phyloP scores from a whole-genome alignment of 2,888 invertebrate species.

The Hydrotaea cyrtoneurina region DNA sequence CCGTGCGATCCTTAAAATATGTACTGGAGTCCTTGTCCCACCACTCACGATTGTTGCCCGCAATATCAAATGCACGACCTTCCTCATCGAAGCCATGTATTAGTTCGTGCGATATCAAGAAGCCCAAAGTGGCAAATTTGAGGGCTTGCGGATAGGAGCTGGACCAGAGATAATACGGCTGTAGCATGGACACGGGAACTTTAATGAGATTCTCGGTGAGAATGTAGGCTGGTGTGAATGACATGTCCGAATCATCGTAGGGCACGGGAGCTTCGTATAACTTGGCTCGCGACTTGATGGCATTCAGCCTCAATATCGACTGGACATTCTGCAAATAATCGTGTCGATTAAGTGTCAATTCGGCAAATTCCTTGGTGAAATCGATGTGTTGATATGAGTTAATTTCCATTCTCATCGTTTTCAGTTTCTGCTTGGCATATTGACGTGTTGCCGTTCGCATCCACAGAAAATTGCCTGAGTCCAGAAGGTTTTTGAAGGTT shows the following conservation, averaged over 20 bases:
- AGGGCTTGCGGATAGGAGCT: conserved; percentile 72
- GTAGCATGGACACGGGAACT: conserved; percentile 72
- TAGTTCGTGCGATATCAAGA: conserved; percentile 72
- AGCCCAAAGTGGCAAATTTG: conserved; percentile 73
- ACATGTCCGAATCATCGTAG: neutral
- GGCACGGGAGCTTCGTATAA: neutral
- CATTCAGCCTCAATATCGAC: conserved; percentile 45
- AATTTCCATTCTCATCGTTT: conserved; percentile 73
- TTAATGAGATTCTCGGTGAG: conserved; percentile 69
- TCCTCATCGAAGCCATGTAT: conserved; percentile 72
- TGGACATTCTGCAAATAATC: conserved; percentile 73
- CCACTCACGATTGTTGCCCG: conserved; percentile 48
- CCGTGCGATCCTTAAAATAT: neutral
- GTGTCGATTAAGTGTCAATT: conserved; percentile 66
- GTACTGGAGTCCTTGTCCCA: conserved; percentile 26
- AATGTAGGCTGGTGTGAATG: conserved; percentile 65
- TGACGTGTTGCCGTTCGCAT: conserved; percentile 73
- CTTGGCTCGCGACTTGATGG: neutral
- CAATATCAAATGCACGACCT: conserved; percentile 67
- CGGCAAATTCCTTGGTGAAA: conserved; percentile 70
- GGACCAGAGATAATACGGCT: conserved; percentile 74
- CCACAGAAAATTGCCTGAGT: conserved; percentile 74
- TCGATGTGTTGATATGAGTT: conserved; percentile 74
- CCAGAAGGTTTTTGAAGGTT: conserved; percentile 70
- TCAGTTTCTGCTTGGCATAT: conserved; percentile 73